Percentiles rank a stretch among this genome's conserved stretches.
phyloP scores from a whole-genome alignment of 2,113 vertebrate genomes.

The Tylochromis polylepis region DNA sequence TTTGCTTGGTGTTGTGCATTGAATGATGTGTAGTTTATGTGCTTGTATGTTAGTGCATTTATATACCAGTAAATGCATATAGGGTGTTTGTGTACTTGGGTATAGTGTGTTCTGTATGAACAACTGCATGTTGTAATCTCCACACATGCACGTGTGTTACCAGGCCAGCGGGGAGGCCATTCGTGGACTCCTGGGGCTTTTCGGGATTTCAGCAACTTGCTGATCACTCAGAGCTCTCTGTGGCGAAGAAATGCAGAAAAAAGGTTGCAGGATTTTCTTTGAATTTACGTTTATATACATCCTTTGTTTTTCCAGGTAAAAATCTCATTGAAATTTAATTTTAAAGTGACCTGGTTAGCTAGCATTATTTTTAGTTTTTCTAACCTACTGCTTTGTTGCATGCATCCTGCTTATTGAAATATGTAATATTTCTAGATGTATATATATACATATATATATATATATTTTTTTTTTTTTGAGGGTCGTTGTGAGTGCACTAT shows the following conservation, averaged over 20 bases:
- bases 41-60: background rate
- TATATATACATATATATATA: no score
- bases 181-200: slow-evolving; percentile 79
- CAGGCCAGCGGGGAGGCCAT: slow-evolving; percentile 87
- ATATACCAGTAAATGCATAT: background rate
- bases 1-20: slow-evolving; percentile 3
- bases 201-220: slow-evolving; percentile 77
- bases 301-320: background rate
- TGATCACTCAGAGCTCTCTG: slow-evolving; percentile 87
- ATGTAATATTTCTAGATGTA: background rate
- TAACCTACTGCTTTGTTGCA: background rate
- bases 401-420: background rate
- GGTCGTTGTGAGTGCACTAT: background rate
- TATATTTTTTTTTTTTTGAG: background rate
- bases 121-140: background rate
- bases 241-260: background rate
- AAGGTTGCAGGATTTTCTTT: background rate
- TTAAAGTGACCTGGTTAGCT: no score
- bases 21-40: background rate
- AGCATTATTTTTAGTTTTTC: background rate
- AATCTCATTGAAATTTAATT: no score
- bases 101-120: background rate
- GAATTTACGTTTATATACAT: background rate
- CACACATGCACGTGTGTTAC: slow-evolving; percentile 69
- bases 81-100: background rate